Percentiles rank a stretch among this genome's conserved stretches.
Evolutionary conservation across 1,140 invertebrate species (phyloP).

Genomic region (Pogonus chalceus): DNA sequence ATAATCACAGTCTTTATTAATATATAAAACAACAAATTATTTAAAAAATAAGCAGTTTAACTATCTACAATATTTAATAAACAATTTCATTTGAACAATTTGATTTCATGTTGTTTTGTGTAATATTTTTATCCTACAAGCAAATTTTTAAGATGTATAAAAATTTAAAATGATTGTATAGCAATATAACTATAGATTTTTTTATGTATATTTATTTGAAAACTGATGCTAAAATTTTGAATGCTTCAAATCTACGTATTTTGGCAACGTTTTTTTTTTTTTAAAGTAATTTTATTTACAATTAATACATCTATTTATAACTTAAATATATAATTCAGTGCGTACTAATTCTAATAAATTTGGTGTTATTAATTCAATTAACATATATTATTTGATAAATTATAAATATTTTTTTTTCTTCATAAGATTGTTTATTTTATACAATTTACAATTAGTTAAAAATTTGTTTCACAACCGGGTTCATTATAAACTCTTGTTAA

Average conservation of each 20-base stretch:
- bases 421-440: neutral
- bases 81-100: neutral
- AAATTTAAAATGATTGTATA: constrained; percentile 6
- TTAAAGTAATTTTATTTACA: too few species aligned
- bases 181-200: too few species aligned
- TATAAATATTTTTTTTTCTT: neutral
- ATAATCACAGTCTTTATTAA: neutral
- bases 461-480: neutral
- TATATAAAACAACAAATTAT: neutral
- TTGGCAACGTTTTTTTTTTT: too few species aligned
- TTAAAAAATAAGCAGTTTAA: neutral
- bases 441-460: neutral
- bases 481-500: neutral
- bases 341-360: neutral
- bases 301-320: too few species aligned
- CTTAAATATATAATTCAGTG: neutral
- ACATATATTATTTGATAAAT: neutral
- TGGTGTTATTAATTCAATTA: neutral
- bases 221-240: too few species aligned
- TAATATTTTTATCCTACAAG: neutral
- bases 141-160: constrained; percentile 1
- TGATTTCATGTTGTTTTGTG: neutral
- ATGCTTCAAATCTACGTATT: too few species aligned
- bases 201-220: too few species aligned
- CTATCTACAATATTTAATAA: neutral